phyloP scores from a whole-genome alignment of 2,797 vertebrate genomes.

The Helostoma temminkii region DNA sequence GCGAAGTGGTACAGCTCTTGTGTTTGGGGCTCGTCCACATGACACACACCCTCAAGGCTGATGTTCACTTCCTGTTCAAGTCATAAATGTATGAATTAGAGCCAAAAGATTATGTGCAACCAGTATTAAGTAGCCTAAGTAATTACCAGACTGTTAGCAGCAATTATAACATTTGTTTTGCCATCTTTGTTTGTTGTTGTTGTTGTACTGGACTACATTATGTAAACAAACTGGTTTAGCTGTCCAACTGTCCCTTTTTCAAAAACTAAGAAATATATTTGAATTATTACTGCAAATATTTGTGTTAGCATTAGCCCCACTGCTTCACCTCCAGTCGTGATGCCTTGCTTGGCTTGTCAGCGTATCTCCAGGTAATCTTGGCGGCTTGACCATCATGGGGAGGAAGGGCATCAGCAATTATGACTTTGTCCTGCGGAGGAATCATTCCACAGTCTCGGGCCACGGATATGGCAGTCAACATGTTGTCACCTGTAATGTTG shows the following conservation, averaged over 20 bases:
- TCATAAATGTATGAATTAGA: constrained; percentile 10
- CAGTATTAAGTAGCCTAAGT: not conserved
- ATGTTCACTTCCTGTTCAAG: constrained; percentile 89
- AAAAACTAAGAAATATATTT: not conserved
- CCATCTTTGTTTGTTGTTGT: no score
- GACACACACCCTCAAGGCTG: constrained; percentile 87
- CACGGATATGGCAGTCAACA: constrained; percentile 98
- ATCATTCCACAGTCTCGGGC: constrained; percentile 99
- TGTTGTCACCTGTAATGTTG: constrained; percentile 91
- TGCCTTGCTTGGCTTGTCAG: constrained; percentile 88
- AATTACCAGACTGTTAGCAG: not conserved
- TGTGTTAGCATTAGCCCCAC: not conserved
- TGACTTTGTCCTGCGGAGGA: constrained; percentile 93
- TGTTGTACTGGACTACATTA: not conserved
- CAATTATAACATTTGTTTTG: no score
- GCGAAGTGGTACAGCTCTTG: constrained; percentile 93
- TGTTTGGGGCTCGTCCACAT: constrained; percentile 82
- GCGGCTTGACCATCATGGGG: constrained; percentile 94
- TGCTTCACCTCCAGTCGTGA: constrained; percentile 86
- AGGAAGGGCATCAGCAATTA: constrained; percentile 94
- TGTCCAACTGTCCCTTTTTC: not conserved
- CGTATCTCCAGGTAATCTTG: constrained; percentile 96
- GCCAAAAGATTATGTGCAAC: not conserved
- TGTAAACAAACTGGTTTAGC: not conserved
- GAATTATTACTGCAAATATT: not conserved